Percentiles rank a stretch among this genome's conserved stretches.
Conservation (phyloP, 2,113 vertebrate genomes). For the Anarrhichthys ocellatus region DNA sequence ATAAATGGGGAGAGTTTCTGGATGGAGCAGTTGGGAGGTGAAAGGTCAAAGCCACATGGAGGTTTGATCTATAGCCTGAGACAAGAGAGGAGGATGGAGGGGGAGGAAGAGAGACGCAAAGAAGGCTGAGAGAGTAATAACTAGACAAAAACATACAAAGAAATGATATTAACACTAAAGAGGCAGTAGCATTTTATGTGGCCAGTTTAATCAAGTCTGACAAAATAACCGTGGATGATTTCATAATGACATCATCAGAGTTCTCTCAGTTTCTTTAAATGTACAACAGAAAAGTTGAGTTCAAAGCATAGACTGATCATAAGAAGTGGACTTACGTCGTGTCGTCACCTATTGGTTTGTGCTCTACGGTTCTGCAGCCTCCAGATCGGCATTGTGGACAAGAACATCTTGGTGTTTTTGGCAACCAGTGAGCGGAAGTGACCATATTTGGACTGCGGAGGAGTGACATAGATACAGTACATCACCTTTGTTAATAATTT, state of each 20-base stretch:
- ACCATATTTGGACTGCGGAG: too few relatives aligned
- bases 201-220: neutral
- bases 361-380: too few relatives aligned
- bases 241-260: neutral
- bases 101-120: neutral
- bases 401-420: too few relatives aligned
- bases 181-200: too few relatives aligned
- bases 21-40: slow-evolving; percentile 2
- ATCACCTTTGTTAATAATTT: neutral
- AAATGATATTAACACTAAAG: too few relatives aligned
- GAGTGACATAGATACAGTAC: too few relatives aligned
- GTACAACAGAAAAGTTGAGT: neutral
- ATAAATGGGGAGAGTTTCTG: slow-evolving; percentile 5
- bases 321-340: too few relatives aligned
- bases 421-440: too few relatives aligned
- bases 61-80: neutral
- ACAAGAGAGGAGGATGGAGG: neutral
- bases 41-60: slow-evolving; percentile 14
- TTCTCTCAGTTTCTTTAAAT: neutral
- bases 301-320: neutral
- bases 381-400: too few relatives aligned
- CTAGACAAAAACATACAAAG: neutral
- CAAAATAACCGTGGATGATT: neutral
- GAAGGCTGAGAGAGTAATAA: neutral
- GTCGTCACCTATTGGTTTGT: too few relatives aligned